Base-by-base conservation (phyloP, 2,113 vertebrate genomes). In the Psittacula cyanocephala region DNA sequence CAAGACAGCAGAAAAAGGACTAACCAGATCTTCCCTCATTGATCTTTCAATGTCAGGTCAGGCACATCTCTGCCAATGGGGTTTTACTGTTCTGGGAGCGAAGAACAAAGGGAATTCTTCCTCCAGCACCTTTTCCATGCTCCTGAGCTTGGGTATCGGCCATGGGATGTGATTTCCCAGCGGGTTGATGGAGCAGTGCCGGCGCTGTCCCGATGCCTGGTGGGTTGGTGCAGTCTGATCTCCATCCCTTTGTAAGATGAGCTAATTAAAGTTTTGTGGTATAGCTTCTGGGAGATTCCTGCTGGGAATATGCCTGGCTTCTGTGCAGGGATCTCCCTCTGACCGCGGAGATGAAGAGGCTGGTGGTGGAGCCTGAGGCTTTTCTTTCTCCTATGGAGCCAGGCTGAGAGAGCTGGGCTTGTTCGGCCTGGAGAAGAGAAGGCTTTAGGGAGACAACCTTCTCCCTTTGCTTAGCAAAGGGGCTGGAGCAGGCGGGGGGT, bases 161-260 rank as follows among this genome's bases (percentile, higher is more conserved):
- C 27, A 3, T 3, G 46, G 70, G 64, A 22, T 35, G 29, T 0
- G 0, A 43, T 52, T 33, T 41, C 41, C 82, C 16, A 0, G 10
- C 1, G 17, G 31, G 43, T 47, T 23, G 3, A 27, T 1, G 1
- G 50, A 62, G 63, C 1, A 3, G 33, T 60, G 68, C 50, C 14
- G 3, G 4, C 1, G 4, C 4, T 1, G 39, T 24, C 29, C 81
- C 3, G 14, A 2, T 86, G 76, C 46, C 52, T 0, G 0, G 50
- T 27, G 79, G 50, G 37, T 47, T 37, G 39, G 25, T 68, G 23
- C 49, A 1, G 7, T 52, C 68, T 1, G 3, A 16, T 57, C 53
- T 41, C 60, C 8, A 3, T 29, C 62, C 77, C 47, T 24, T 63
- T 17, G 28, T 0, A 15, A 81, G 74, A 69, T 11, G 53, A 84